Percentiles rank a stretch among this genome's conserved stretches.
These are phyloP conservation scores for Eupithecia abbreviata DNA, from an alignment of 2,888 invertebrate species.

Conservation along the genomic window DNA sequence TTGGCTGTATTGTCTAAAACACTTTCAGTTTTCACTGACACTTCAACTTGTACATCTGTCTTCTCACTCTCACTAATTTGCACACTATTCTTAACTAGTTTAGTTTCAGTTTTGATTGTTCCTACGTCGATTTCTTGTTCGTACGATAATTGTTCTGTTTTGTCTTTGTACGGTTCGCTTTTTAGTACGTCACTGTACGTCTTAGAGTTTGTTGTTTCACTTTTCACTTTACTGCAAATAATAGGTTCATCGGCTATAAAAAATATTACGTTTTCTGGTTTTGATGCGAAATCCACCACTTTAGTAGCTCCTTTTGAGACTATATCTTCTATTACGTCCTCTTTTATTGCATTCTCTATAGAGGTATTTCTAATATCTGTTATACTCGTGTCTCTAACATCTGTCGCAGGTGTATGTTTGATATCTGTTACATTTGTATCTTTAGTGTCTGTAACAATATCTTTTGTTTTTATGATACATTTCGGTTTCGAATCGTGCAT, in stretches of 20 bases:
- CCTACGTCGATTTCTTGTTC: slow-evolving; percentile 56
- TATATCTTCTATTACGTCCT: slow-evolving; percentile 11
- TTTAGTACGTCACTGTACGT: slow-evolving; percentile 56
- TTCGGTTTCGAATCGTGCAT: slow-evolving; percentile 9
- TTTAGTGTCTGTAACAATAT: background rate
- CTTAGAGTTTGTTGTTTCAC: slow-evolving; percentile 33
- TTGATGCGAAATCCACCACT: slow-evolving; percentile 15
- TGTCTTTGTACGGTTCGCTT: slow-evolving; percentile 56
- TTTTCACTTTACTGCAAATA: slow-evolving; percentile 24
- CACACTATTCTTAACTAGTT: slow-evolving; percentile 60
- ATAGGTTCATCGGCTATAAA: slow-evolving; percentile 26
- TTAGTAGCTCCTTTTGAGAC: slow-evolving; percentile 6
- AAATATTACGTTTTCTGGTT: slow-evolving; percentile 27
- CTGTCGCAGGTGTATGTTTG: background rate
- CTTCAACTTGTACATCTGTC: slow-evolving; percentile 58
- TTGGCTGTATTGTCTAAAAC: slow-evolving; percentile 43
- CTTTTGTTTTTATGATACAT: background rate
- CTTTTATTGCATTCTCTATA: background rate
- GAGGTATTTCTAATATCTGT: slow-evolving; percentile 6
- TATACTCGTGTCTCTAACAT: background rate
- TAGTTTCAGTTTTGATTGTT: slow-evolving; percentile 60
- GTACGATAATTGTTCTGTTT: slow-evolving; percentile 59
- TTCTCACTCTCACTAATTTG: slow-evolving; percentile 56
- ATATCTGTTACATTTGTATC: background rate
- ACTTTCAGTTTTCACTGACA: slow-evolving; percentile 58